Base-by-base conservation (phyloP, 2,797 vertebrate genomes). In the Myotis myotis region DNA sequence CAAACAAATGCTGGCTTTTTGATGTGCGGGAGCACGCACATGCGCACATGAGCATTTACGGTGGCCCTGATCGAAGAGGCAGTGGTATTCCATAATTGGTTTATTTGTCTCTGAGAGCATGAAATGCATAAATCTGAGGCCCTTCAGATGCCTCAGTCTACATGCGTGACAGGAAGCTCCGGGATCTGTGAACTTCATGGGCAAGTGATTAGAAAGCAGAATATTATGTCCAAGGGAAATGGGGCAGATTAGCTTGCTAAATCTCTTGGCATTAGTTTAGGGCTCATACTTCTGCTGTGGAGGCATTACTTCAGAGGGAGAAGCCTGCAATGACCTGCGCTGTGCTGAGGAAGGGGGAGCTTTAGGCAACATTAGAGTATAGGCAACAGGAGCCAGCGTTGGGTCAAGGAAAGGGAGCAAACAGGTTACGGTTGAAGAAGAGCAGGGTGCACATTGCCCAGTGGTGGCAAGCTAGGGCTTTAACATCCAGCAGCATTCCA, bases 51-150 rank as follows among this genome's bases (percentile, higher is more conserved):
- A 57, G 25, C 51, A 22, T 47, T 92, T 68, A 66, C 23, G 33
- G 55, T 82, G 90, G 80, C 70, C 23, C 25, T 6, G 36, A 20
- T 12, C 33, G 86, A 70, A 28, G 80, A 78, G 9, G 60, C 79
- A 28, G 30, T 44, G 4, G 23, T 16, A 3, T 51, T 93, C 70
- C 57, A 3, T 47, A 7, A 44, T 92, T 62, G 82, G 49, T 80
- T 53, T 55, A 11, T 89, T 91, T 20, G 96, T 96, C 87, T 96
- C 8, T 36, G 75, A 62, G 89, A 0, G 44, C 60, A 19, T 22
- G 91, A 60, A 66, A 79, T 53, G 85, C 89, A 81, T 75, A 93
- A 70, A 93, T 89, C 5, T 49, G 79, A 89, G n/a, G 92, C 55
- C 93, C 57, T 71, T 36, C n/a, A 70, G 66, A 47, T 30, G 53